Evolutionary conservation across 2,113 vertebrate species (phyloP), one percentile per base, ranked within the genome.

Genomic region (Cyanoramphus novaezelandiae): DNA sequence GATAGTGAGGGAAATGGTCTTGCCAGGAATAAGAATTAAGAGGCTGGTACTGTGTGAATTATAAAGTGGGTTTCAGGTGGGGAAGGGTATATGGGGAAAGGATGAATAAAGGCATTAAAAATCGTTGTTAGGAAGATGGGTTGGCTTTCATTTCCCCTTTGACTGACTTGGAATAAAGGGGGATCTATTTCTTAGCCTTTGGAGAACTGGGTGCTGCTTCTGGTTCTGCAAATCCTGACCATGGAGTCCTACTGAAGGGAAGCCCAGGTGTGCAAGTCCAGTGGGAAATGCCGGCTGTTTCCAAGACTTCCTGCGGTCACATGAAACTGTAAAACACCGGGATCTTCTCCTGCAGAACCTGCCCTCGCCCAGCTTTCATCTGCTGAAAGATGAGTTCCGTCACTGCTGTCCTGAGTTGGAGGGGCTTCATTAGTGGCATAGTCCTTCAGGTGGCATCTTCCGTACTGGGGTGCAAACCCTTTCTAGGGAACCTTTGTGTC

Each of bases 11-110:
- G 83, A 41, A 89, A 52, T 7, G 43, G 64, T 39, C 62, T 93
- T 86, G 94, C 83, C 81, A 89, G 72, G 77, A 95, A 92, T 86
- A 78, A 81, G 83, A 91, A 95, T 92, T 39, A 95, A 91, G 86
- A 59, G 39, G 25, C 41, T 89, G 69, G 17, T 44, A 50, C 47
- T 87, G 27, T 84, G 65, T 28, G 67, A 89, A 81, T 52, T 43
- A 62, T 29, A 63, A 70, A 89, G 53, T 41, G 52, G 28, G 37
- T 52, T 72, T 90, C 75, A 80, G 83, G 81, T 74, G 50, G 49
- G 65, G 23, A 31, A 79, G 77, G 68, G 10, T 81, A 12, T 7
- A 35, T 35, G 78, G 52, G 46, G 8, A 53, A 77, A 5, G 35
- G 9, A 44, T 35, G 33, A 47, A 35, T 63, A 92, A 88, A 50